Evolutionary conservation across 1,140 invertebrate species (phyloP), one percentile per base, ranked within the genome.

Genomic region (Solenopsis fugax): DNA sequence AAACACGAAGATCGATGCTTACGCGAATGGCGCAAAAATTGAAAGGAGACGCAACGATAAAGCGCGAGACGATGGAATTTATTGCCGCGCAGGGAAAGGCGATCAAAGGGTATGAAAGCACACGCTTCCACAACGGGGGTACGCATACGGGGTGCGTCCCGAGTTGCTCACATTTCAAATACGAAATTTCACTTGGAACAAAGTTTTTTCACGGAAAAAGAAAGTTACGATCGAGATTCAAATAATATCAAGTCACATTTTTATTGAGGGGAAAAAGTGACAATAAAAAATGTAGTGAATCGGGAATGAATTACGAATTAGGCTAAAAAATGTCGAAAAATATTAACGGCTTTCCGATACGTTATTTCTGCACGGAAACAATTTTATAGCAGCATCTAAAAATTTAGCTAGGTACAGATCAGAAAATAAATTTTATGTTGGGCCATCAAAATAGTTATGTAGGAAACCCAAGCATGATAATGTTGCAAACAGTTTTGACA

Each of bases 1-100:
- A 84, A 84, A 73, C 80, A 60, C 54, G 45, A 84, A 85, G 75
- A 85, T 85, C 84, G 60, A 85, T 80, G 84, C 50, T 56, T 48
- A 41, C 48, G 37, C 45, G 58, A 77, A 64, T 29, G 18, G 48
- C 18, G 58, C 2, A 54, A 54, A 41, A 85, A 80, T 48, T 84
- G 24, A 84, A 84, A 75, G 29, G 45, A 62, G 69, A 62, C 45
- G 54, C 54, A 24, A 48, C 54, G 21, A 72, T 82, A 56, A 58
- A 58, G 21, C 37, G 69, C 6, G 24, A 73, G 18, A 73, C 54
- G 29, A 45, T 54, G 18, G 18, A 24, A 84, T 84, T 84, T 84
- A 84, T 84, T 73, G 37, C 41, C 29, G 24, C 21, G 24, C 0
- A 4, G 10, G 64, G 6, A 65, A 65, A 9, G n/a, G 4, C 37